Percentiles rank a stretch among this genome's conserved stretches.
phyloP scores from a whole-genome alignment of 2,113 vertebrate species.

The Hypomesus transpacificus region DNA sequence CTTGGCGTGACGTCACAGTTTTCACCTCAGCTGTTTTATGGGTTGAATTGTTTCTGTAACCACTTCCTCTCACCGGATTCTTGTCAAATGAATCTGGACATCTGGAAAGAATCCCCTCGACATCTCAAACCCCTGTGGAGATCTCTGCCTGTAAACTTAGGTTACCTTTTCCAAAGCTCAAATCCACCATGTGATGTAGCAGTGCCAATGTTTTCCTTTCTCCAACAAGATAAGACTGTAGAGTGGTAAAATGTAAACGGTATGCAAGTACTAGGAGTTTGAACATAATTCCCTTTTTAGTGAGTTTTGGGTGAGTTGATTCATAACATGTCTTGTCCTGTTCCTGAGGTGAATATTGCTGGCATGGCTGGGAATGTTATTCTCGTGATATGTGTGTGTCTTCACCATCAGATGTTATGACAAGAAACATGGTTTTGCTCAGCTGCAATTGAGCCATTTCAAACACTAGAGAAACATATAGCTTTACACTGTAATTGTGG shows the following conservation, averaged over 20 bases:
- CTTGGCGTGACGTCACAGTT: constrained; percentile 28
- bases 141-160: not conserved
- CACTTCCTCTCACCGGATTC: not conserved
- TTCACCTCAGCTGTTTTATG: constrained; percentile 11
- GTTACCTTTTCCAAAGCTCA: too few relatives aligned
- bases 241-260: not conserved
- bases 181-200: too few relatives aligned
- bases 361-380: not conserved
- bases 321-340: not conserved
- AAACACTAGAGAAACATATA: too few relatives aligned
- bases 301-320: not conserved
- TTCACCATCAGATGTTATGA: constrained; percentile 17
- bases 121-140: constrained; percentile 18
- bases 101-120: not conserved
- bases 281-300: not conserved
- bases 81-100: not conserved
- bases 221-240: not conserved
- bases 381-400: constrained; percentile 28
- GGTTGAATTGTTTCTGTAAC: constrained; percentile 7
- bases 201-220: too few relatives aligned
- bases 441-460: not conserved
- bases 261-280: not conserved
- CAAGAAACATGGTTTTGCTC: constrained; percentile 1
- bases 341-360: constrained; percentile 6
- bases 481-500: too few relatives aligned